Conservation (phyloP, 2,888 invertebrate genomes). For the Agrotis clavis region DNA sequence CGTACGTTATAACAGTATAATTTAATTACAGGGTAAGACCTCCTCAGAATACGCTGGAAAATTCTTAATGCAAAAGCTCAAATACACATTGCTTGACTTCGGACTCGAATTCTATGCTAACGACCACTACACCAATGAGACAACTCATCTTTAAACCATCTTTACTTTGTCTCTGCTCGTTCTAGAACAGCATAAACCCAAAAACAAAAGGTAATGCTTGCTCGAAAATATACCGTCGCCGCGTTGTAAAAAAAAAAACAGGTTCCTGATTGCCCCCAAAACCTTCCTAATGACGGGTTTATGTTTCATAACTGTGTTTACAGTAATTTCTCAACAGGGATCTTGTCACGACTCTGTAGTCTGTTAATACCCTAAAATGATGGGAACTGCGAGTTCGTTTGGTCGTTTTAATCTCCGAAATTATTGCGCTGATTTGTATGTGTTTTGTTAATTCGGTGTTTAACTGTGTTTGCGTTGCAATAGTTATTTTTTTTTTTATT, state of each 20-base stretch:
- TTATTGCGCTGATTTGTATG: constrained; percentile 63
- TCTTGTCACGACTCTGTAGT: constrained; percentile 69
- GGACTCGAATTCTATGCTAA: not conserved
- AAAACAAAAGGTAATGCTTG: constrained; percentile 26
- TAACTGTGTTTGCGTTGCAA: constrained; percentile 17
- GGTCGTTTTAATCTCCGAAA: constrained; percentile 60
- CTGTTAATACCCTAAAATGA: constrained; percentile 65
- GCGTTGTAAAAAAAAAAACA: constrained; percentile 62
- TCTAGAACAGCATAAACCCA: constrained; percentile 2
- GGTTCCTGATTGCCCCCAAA: constrained; percentile 74
- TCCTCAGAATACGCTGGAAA: not conserved
- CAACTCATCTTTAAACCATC: not conserved
- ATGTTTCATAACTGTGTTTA: constrained; percentile 66
- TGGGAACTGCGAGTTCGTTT: constrained; percentile 63
- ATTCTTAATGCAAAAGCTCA: not conserved
- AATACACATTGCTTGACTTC: not conserved
- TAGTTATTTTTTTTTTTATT: constrained; percentile 1
- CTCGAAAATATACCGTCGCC: constrained; percentile 55
- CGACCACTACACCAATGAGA: not conserved
- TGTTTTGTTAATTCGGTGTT: constrained; percentile 38
- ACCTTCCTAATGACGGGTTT: constrained; percentile 66
- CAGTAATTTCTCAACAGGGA: constrained; percentile 66
- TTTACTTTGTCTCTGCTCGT: constrained; percentile 17
- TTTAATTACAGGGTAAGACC: too few relatives aligned
- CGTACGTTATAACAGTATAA: too few relatives aligned